Base-by-base conservation (phyloP, 1,140 invertebrate genomes). In the Protaetia brevitarsis region DNA sequence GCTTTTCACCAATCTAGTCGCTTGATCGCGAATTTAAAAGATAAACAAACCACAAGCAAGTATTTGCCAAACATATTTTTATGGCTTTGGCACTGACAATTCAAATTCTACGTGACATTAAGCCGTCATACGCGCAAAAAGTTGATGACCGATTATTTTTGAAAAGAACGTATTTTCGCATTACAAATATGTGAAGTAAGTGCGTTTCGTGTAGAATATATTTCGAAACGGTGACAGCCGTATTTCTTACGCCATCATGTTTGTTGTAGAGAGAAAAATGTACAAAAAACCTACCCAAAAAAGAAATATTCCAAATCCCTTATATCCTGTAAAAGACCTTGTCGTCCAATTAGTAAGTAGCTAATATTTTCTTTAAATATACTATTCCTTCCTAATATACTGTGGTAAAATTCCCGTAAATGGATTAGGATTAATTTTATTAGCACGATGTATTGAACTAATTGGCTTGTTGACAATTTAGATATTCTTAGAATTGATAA, bases 211-310 rank as follows among this genome's bases (percentile, higher is more conserved):
- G 16, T 34, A 51, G 8, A 51, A 23, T 21, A 23, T 4, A 51
- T 21, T 16, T 19, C 10, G n/a, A n/a, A n/a, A n/a, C n/a, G n/a
- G n/a, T n/a, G n/a, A n/a, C n/a, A n/a, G n/a, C n/a, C n/a, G n/a
- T n/a, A n/a, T n/a, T n/a, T 13, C 34, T 36, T 36, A 36, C 11
- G 11, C 8, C 16, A 36, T 10, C 8, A 10, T n/a, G 26, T 51
- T 51, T 51, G 41, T 51, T 51, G 26, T 51, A 51, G 41, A 51
- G n/a, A 51, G 37, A 51, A 51, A 51, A 23, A 51, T 51, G 41
- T 19, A 19, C 10, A 28, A 59, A 27, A 23, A 59, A 59, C 26
- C 29, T 28, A 59, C n/a, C 10, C 26, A 59, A 10, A 59, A 10
- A 59, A 16, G n/a, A 59, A 59, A 11, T 11, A 19, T 59, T 59